Evolutionary conservation across 2,113 vertebrate genomes (phyloP).

Genomic region (crab-eating macaque (Macaca fascicularis)): DNA sequence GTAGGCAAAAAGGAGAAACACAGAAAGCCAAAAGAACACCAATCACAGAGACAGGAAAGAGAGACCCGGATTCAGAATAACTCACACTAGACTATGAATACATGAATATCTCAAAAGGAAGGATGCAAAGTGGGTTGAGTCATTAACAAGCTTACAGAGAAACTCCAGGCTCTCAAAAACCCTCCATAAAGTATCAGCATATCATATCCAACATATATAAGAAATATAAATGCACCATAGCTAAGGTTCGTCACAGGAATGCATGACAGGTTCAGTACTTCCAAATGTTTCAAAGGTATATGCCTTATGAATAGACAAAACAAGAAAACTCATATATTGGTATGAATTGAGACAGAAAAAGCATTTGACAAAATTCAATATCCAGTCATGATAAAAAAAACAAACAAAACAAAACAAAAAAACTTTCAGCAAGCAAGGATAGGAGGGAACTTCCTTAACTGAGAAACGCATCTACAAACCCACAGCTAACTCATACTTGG

Average conservation of each 20-base stretch:
- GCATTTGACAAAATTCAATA: background rate
- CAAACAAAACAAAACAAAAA: background rate
- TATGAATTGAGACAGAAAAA: background rate
- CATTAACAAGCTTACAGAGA: background rate
- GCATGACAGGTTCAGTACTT: background rate
- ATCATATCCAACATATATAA: background rate
- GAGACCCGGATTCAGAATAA: background rate
- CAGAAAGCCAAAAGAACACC: background rate
- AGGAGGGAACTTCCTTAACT: background rate
- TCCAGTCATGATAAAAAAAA: background rate
- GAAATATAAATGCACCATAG: background rate
- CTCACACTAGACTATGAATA: rapidly evolving
- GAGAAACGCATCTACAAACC: background rate
- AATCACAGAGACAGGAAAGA: background rate
- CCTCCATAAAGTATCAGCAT: background rate
- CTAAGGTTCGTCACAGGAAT: background rate
- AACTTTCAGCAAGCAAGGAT: background rate
- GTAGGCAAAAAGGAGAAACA: background rate
- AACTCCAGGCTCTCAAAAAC: background rate
- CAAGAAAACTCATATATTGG: background rate
- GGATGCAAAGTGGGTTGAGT: background rate
- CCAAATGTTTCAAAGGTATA: background rate
- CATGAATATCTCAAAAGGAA: background rate
- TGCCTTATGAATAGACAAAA: background rate
- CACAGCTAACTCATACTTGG: background rate